phyloP scores from a whole-genome alignment of 1,140 invertebrate species.

The Neodiprion lecontei region DNA sequence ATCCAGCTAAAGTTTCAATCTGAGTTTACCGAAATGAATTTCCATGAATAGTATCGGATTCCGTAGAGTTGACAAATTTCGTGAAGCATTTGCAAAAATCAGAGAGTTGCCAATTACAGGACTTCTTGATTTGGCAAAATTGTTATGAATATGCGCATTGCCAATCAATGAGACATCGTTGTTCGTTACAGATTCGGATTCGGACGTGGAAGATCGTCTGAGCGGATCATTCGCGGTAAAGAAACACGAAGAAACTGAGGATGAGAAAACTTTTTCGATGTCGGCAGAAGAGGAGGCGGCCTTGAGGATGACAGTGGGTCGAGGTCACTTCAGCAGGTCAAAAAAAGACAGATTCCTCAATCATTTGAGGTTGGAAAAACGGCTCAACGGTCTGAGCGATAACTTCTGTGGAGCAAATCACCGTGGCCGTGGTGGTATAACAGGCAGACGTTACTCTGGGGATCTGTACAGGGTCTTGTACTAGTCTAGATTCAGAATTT shows the following conservation, averaged over 20 bases:
- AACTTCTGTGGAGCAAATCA: constrained; percentile 35
- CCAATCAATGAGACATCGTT: too few relatives aligned
- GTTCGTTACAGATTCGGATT: constrained; percentile 30
- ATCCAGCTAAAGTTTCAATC: too few relatives aligned
- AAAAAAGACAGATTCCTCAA: constrained; percentile 52
- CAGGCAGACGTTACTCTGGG: constrained; percentile 30
- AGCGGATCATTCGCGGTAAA: constrained; percentile 22
- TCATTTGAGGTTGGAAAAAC: constrained; percentile 49
- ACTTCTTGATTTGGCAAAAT: too few relatives aligned
- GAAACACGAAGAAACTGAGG: constrained; percentile 20
- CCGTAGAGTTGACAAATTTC: not conserved
- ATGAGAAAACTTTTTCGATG: constrained; percentile 27
- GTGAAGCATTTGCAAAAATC: too few relatives aligned
- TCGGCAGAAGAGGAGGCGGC: constrained; percentile 47
- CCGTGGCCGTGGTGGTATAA: constrained; percentile 23
- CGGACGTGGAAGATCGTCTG: constrained; percentile 20
- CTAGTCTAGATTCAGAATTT: not conserved
- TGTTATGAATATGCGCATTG: too few relatives aligned
- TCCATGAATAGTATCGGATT: constrained; percentile 9
- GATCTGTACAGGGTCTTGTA: constrained; percentile 33
- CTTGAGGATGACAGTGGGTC: constrained; percentile 46
- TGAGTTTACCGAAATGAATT: too few relatives aligned
- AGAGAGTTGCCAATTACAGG: too few relatives aligned
- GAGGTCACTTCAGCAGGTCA: constrained; percentile 47
- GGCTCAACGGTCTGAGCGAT: constrained; percentile 46